phyloP scores from a whole-genome alignment of 2,797 vertebrate species.

The Holocentrus rufus region DNA sequence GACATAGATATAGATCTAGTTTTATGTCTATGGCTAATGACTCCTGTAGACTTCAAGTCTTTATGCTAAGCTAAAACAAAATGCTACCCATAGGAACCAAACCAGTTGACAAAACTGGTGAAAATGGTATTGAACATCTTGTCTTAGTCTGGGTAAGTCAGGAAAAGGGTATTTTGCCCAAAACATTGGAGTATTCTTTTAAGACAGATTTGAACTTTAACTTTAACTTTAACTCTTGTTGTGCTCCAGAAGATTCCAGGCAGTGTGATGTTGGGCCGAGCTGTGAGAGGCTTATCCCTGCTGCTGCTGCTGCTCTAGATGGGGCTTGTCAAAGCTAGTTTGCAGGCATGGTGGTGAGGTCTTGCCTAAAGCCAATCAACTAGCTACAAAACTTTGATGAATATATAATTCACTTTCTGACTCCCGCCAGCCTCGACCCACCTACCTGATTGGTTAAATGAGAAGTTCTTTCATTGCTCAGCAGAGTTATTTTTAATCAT shows the following conservation, averaged over 20 bases:
- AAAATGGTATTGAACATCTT: too few species aligned
- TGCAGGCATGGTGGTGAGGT: conserved; percentile 50
- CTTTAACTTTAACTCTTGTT: conserved; percentile 53
- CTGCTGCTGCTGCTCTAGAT: conserved; percentile 50
- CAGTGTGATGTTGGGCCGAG: conserved; percentile 47
- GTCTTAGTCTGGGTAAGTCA: too few species aligned
- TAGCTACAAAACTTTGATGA: conserved; percentile 65
- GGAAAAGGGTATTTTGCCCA: too few species aligned
- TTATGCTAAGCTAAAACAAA: too few species aligned
- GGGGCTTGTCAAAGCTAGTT: conserved; percentile 66
- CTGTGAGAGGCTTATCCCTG: conserved; percentile 52
- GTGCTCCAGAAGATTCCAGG: conserved; percentile 62
- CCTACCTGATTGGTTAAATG: conserved; percentile 53
- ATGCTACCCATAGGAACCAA: too few species aligned
- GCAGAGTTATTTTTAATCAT: conserved; percentile 46
- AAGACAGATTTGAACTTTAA: conserved; percentile 30
- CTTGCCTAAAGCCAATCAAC: conserved; percentile 64
- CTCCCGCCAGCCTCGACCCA: conserved; percentile 46
- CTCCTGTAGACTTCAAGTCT: too few species aligned
- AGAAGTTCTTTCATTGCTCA: conserved; percentile 44
- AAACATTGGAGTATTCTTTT: too few species aligned
- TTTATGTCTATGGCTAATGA: too few species aligned
- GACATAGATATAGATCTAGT: too few species aligned
- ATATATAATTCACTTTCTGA: conserved; percentile 69
- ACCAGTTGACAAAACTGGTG: too few species aligned